A percentile compares a stretch with the other conserved stretches of the same genome.
These are phyloP conservation scores for Triplophysa dalaica DNA, from an alignment of 2,113 vertebrate species.

Conservation along the genomic window DNA sequence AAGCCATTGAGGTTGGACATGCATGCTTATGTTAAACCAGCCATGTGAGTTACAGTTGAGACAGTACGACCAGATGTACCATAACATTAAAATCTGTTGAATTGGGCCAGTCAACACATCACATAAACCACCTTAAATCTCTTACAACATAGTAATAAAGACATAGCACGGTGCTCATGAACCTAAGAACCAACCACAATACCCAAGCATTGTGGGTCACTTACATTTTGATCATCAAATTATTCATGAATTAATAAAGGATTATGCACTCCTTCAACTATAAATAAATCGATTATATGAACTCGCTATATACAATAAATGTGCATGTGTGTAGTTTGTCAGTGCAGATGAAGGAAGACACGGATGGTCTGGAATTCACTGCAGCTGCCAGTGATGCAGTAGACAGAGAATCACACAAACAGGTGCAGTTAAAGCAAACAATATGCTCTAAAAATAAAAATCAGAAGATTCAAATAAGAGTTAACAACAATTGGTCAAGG, in stretches of 20 bases:
- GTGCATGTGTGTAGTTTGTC: conserved; percentile 36
- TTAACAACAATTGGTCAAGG: not conserved
- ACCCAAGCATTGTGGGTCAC: too few species aligned
- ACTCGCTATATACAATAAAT: not conserved
- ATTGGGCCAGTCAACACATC: too few species aligned
- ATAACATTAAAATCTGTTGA: too few species aligned
- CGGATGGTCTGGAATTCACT: conserved; percentile 74
- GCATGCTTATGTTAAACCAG: conserved; percentile 70
- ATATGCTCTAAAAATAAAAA: conserved; percentile 1
- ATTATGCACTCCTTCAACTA: too few species aligned
- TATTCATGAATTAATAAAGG: too few species aligned
- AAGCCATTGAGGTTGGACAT: conserved; percentile 77
- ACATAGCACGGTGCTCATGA: too few species aligned
- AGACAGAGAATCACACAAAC: conserved; percentile 51
- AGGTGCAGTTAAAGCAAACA: conserved; percentile 59
- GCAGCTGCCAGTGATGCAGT: conserved; percentile 81
- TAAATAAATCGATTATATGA: conserved; percentile 16
- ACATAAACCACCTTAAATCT: too few species aligned
- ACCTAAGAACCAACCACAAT: too few species aligned
- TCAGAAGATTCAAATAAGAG: not conserved
- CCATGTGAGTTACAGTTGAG: conserved; percentile 74
- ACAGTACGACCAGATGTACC: not conserved
- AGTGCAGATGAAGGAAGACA: conserved; percentile 71
- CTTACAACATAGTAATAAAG: too few species aligned
- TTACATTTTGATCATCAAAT: too few species aligned